A percentile compares a stretch with the other conserved stretches of the same genome.
phyloP scores from a whole-genome alignment of 2,113 vertebrate genomes.

The Panthera leo region DNA sequence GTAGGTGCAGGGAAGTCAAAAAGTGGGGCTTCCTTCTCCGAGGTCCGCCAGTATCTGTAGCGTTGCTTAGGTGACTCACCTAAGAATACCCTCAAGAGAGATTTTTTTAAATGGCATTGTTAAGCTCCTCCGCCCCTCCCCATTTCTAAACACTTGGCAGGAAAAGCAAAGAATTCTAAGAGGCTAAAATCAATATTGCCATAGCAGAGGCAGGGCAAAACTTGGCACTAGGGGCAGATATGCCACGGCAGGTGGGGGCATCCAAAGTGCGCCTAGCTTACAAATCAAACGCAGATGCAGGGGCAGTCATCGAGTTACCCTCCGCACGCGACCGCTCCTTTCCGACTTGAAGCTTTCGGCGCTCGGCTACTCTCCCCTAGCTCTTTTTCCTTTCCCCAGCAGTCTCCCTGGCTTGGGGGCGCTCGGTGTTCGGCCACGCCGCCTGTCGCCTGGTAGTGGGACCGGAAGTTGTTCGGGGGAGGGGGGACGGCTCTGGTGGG shows the following conservation, averaged over 20 bases:
- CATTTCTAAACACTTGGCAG: background rate
- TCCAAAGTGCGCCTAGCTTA: background rate
- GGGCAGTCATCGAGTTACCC: background rate
- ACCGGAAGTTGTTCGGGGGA: conserved; percentile 82
- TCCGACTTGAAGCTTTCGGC: conserved; percentile 70
- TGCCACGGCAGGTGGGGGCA: background rate
- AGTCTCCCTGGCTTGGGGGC: conserved; percentile 56
- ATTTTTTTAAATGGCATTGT: background rate
- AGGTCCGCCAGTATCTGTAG: background rate
- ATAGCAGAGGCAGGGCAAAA: background rate
- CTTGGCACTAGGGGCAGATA: background rate
- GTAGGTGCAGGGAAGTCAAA: background rate
- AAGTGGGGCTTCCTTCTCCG: background rate
- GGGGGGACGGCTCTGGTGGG: conserved; percentile 67
- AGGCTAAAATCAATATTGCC: conserved; percentile 31
- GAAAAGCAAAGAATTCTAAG: conserved; percentile 2
- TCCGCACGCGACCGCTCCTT: background rate
- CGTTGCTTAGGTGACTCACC: background rate
- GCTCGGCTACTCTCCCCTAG: conserved; percentile 79
- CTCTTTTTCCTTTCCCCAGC: conserved; percentile 55
- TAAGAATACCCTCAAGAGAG: background rate
- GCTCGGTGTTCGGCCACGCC: conserved; percentile 71
- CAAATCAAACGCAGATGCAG: conserved; percentile 25
- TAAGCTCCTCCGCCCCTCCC: background rate
- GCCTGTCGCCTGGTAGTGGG: conserved; percentile 82